These are phyloP conservation scores for Chauna torquata DNA, from an alignment of 2,113 vertebrate genomes.

Conservation along the genomic window DNA sequence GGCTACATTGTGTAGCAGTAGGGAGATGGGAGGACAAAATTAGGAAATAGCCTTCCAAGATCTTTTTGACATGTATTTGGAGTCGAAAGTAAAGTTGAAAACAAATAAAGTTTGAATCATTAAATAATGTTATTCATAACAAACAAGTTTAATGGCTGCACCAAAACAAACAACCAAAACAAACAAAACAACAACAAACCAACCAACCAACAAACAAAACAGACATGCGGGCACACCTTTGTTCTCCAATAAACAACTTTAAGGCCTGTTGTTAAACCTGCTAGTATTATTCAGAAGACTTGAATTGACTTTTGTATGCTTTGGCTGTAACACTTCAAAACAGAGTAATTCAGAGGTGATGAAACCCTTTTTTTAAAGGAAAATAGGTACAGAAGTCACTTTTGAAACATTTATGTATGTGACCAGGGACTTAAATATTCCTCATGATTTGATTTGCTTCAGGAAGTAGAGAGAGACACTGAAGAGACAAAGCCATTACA, in stretches of 20 bases:
- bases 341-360: neutral
- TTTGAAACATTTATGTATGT: neutral
- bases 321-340: neutral
- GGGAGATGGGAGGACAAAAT: neutral
- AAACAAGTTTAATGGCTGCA: neutral
- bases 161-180: neutral
- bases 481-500: neutral
- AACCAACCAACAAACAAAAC: no score
- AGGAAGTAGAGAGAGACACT: neutral
- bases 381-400: constrained; percentile 17
- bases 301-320: neutral
- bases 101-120: neutral
- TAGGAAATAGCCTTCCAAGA: neutral
- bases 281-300: neutral
- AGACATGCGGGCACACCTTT: neutral
- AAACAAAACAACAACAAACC: no score
- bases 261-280: neutral
- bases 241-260: neutral
- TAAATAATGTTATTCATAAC: neutral
- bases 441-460: neutral
- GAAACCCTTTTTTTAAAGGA: neutral
- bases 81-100: neutral
- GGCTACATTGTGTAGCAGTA: neutral
- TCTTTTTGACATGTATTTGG: neutral
- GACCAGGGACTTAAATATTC: neutral